Percentiles rank a stretch among this genome's conserved stretches.
phyloP scores from a whole-genome alignment of 2,113 vertebrate genomes.

The Ursus arctos region DNA sequence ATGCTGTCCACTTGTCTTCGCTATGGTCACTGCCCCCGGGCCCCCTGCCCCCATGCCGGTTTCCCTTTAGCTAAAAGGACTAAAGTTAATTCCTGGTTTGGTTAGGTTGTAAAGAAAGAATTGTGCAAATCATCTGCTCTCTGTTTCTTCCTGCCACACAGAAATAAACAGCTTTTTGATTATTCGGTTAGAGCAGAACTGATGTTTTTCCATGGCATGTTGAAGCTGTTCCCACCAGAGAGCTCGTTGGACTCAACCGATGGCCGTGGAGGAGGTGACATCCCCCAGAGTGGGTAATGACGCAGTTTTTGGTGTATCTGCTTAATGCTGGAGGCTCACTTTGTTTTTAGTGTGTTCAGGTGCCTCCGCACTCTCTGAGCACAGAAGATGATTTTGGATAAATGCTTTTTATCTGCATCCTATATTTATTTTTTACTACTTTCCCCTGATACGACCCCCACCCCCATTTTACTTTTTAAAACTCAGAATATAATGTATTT shows the following conservation, averaged over 20 bases:
- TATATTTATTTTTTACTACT: fast-evolving
- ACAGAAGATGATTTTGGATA: neutral
- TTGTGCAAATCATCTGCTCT: neutral
- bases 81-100: constrained; percentile 23
- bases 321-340: neutral
- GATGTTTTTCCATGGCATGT: neutral
- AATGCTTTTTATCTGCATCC: neutral
- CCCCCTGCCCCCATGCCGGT: no score
- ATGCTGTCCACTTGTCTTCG: neutral
- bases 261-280: neutral
- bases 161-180: constrained; percentile 48
- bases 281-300: neutral
- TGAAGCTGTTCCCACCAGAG: neutral
- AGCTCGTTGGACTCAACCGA: neutral
- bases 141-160: neutral
- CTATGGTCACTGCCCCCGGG: neutral
- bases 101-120: neutral
- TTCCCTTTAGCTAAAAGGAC: neutral
- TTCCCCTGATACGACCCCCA: fast-evolving
- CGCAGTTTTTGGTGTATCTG: neutral
- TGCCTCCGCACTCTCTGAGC: neutral
- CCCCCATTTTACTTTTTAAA: neutral
- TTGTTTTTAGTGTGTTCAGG: neutral
- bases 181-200: neutral
- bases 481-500: neutral